Conservation (phyloP, 2,888 invertebrate species). For the Abrostola tripartita region DNA sequence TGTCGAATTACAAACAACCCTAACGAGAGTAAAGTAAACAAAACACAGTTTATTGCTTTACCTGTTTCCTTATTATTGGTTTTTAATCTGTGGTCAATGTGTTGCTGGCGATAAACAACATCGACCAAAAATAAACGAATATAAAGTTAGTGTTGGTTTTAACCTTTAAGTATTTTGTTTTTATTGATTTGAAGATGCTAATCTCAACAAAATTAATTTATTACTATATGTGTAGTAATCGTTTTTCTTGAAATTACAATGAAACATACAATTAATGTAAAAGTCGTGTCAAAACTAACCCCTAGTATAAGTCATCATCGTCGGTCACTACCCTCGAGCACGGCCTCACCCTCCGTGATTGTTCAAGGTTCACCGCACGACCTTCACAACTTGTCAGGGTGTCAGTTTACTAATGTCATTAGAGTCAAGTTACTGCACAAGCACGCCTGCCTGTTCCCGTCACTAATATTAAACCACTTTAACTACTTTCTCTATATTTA, state of each 20-base stretch:
- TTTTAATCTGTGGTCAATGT: not conserved
- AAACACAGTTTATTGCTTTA: slow-evolving; percentile 20
- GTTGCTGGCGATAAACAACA: not conserved
- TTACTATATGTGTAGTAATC: too few species aligned
- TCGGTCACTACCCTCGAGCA: slow-evolving; percentile 58
- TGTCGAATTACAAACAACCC: slow-evolving; percentile 60
- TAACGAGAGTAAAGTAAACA: slow-evolving; percentile 6
- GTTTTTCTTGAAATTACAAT: too few species aligned
- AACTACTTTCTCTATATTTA: slow-evolving; percentile 22
- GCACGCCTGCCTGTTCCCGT: slow-evolving; percentile 24
- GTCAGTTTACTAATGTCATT: slow-evolving; percentile 71
- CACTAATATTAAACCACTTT: slow-evolving; percentile 25
- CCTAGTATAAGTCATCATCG: slow-evolving; percentile 25
- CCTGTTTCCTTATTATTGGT: slow-evolving; percentile 14
- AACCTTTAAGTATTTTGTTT: slow-evolving; percentile 1
- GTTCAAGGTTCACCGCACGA: slow-evolving; percentile 72
- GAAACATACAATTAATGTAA: not conserved
- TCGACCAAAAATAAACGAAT: not conserved
- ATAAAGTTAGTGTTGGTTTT: not conserved
- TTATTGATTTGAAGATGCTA: not conserved
- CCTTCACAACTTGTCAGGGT: slow-evolving; percentile 71
- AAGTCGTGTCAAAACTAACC: slow-evolving; percentile 2
- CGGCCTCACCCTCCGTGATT: slow-evolving; percentile 53
- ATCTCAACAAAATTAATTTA: too few species aligned
- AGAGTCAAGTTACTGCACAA: slow-evolving; percentile 60